phyloP scores from a whole-genome alignment of 2,113 vertebrate genomes.

The Etheostoma spectabile region DNA sequence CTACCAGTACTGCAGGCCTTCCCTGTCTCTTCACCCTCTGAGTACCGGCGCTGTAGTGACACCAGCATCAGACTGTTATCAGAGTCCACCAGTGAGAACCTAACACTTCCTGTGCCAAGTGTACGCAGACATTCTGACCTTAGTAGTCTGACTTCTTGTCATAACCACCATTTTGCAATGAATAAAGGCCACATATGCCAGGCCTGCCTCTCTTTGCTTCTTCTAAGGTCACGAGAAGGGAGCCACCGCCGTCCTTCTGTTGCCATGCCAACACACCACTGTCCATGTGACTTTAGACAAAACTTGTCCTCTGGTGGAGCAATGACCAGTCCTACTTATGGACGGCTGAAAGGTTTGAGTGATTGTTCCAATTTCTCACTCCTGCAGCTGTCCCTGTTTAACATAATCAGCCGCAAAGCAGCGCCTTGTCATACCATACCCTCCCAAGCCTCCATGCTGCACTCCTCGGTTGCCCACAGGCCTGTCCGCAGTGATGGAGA shows the following conservation, averaged over 20 bases:
- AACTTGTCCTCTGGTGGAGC: conserved; percentile 16
- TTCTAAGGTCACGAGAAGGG: conserved; percentile 48
- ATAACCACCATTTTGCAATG: conserved; percentile 41
- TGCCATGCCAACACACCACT: conserved; percentile 28
- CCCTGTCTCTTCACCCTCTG: conserved; percentile 38
- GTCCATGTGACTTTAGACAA: conserved; percentile 56
- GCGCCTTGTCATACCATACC: conserved; percentile 29
- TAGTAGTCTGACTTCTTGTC: conserved; percentile 58
- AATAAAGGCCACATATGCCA: conserved; percentile 57
- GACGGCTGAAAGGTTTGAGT: conserved; percentile 52
- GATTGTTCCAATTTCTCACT: conserved; percentile 77
- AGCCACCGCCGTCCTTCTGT: not conserved
- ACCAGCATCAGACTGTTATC: conserved; percentile 34
- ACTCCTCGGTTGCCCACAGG: conserved; percentile 30
- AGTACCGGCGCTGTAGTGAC: conserved; percentile 74
- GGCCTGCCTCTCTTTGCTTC: conserved; percentile 50
- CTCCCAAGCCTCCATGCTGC: conserved; percentile 38
- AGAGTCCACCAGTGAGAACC: not conserved
- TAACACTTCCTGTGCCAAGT: conserved; percentile 7
- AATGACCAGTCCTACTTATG: conserved; percentile 17
- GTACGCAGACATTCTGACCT: conserved; percentile 78
- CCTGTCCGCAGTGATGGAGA: conserved; percentile 36
- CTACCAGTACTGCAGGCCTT: conserved; percentile 36
- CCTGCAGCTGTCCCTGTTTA: conserved; percentile 78
- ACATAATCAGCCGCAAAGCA: conserved; percentile 77